These are phyloP conservation scores for Clivina fossor DNA, from an alignment of 2,888 invertebrate species.

Conservation along the genomic window DNA sequence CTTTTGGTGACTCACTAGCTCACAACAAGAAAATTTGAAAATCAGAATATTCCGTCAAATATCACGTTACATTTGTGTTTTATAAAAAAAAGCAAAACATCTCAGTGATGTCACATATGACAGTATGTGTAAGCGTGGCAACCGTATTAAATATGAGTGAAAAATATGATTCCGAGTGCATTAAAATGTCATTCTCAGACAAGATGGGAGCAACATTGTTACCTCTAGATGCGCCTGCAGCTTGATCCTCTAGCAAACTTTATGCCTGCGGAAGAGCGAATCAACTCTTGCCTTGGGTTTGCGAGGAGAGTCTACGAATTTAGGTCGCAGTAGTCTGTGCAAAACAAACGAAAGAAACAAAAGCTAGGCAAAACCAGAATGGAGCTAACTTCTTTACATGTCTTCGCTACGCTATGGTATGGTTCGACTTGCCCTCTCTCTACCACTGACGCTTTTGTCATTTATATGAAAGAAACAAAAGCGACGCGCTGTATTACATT, in stretches of 20 bases:
- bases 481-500: constrained; percentile 20
- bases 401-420: constrained; percentile 18
- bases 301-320: constrained; percentile 6
- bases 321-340: constrained; percentile 17
- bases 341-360: background rate
- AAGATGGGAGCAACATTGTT: background rate
- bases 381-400: constrained; percentile 29
- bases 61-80: too few species aligned
- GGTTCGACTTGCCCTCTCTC: too few species aligned
- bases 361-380: constrained; percentile 8
- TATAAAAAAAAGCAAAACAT: too few species aligned
- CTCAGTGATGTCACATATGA: background rate
- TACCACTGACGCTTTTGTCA: constrained; percentile 27
- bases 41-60: too few species aligned
- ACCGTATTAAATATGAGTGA: constrained; percentile 11
- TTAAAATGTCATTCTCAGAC: constrained; percentile 27
- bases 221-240: background rate
- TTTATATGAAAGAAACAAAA: constrained; percentile 33
- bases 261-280: background rate
- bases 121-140: background rate
- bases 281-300: background rate
- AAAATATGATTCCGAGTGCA: constrained; percentile 29
- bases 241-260: too few species aligned
- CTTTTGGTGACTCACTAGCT: too few species aligned
- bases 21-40: too few species aligned